Percentiles rank a stretch among this genome's conserved stretches.
phyloP scores from a whole-genome alignment of 2,888 invertebrate species.

The Argynnis bischoffii region DNA sequence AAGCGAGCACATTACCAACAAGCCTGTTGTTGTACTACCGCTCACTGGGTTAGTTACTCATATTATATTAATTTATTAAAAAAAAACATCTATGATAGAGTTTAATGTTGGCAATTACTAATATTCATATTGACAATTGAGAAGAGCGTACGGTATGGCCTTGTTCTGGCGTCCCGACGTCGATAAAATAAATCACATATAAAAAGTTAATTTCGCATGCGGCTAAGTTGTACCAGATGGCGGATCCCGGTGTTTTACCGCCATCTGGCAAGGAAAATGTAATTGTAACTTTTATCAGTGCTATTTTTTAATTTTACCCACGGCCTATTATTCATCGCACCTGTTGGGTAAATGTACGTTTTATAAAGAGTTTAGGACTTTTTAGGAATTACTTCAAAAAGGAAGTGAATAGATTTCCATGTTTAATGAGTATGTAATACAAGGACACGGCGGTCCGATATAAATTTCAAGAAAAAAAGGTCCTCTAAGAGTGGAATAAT shows the following conservation, averaged over 20 bases:
- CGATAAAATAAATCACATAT: constrained; percentile 62
- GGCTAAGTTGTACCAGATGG: constrained; percentile 54
- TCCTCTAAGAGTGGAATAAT: no score
- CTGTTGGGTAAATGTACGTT: neutral
- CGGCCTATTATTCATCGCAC: neutral
- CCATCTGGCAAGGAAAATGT: constrained; percentile 49
- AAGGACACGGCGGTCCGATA: no score
- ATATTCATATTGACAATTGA: constrained; percentile 42
- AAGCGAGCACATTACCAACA: neutral
- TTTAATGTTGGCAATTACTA: constrained; percentile 33
- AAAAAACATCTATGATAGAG: constrained; percentile 7
- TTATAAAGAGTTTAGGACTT: no score
- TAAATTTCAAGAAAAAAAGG: no score
- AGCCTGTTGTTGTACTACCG: no score
- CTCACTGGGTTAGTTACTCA: neutral
- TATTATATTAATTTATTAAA: constrained; percentile 8
- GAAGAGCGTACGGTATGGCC: constrained; percentile 53
- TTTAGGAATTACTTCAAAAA: no score
- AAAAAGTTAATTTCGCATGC: constrained; percentile 63
- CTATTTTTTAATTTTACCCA: constrained; percentile 26
- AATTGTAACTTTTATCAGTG: constrained; percentile 40
- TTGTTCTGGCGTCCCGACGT: constrained; percentile 57
- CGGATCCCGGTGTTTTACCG: constrained; percentile 46
- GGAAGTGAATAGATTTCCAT: no score
- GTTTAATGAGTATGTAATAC: no score